These are phyloP conservation scores for Channa striata DNA, from an alignment of 2,797 vertebrate species.

Conservation along the genomic window DNA sequence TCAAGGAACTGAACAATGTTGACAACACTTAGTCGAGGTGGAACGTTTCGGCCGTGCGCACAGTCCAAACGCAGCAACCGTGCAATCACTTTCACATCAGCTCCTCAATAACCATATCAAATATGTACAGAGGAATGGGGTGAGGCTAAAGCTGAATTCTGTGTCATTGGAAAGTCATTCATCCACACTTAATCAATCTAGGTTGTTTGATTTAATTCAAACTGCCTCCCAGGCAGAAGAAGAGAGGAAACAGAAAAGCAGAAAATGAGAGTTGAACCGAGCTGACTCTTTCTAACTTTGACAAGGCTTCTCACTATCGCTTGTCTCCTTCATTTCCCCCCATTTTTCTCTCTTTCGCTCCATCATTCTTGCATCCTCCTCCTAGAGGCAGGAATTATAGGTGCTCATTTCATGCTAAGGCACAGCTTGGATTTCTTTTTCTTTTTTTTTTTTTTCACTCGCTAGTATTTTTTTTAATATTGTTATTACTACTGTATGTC, in stretches of 20 bases:
- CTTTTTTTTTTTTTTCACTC: conserved; percentile 57
- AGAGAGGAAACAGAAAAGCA: conserved; percentile 43
- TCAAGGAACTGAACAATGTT: conserved; percentile 58
- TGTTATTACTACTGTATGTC: conserved; percentile 85
- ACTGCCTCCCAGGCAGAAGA: conserved; percentile 70
- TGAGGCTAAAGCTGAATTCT: conserved; percentile 59
- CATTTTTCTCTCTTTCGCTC: conserved; percentile 27
- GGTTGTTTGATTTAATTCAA: conserved; percentile 81
- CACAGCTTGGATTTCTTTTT: conserved; percentile 69
- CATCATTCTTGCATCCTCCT: conserved; percentile 45
- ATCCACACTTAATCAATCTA: conserved; percentile 81
- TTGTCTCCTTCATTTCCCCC: conserved; percentile 49
- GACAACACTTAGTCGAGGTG: conserved; percentile 38
- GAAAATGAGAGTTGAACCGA: conserved; percentile 68
- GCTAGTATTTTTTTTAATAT: conserved; percentile 67
- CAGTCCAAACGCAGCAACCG: conserved; percentile 55
- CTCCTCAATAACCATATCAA: conserved; percentile 70
- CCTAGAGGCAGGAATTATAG: conserved; percentile 82
- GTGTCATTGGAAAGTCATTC: conserved; percentile 80
- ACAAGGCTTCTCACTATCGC: conserved; percentile 65
- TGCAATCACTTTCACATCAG: conserved; percentile 63
- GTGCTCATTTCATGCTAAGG: conserved; percentile 84
- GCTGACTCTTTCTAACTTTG: conserved; percentile 73
- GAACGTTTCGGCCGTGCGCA: conserved; percentile 44
- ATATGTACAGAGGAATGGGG: conserved; percentile 69